phyloP scores from a whole-genome alignment of 2,888 invertebrate genomes.

The Hermaeophaga mercurialis region DNA sequence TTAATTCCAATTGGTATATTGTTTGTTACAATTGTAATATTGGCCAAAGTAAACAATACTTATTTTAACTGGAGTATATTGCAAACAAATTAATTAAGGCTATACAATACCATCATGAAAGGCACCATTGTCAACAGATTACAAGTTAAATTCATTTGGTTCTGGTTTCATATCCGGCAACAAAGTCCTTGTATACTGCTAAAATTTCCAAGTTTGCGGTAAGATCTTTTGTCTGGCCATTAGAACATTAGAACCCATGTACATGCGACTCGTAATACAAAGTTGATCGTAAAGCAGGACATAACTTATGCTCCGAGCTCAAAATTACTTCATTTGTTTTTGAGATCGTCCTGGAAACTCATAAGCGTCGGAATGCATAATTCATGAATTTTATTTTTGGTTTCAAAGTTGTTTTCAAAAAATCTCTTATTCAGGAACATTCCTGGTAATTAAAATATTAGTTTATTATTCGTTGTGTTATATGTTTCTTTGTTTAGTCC shows the following conservation, averaged over 20 bases:
- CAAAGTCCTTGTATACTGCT: slow-evolving; percentile 1
- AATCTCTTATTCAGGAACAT: too few relatives aligned
- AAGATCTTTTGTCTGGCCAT: slow-evolving; percentile 14
- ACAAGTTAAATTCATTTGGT: not conserved
- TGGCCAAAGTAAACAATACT: too few relatives aligned
- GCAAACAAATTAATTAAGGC: slow-evolving; percentile 1
- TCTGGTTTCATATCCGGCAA: not conserved
- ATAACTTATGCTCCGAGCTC: not conserved
- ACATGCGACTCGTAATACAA: slow-evolving; percentile 9
- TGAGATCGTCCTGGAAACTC: not conserved
- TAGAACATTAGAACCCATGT: slow-evolving; percentile 12
- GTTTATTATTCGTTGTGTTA: too few relatives aligned
- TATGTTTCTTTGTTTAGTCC: too few relatives aligned
- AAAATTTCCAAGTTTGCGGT: slow-evolving; percentile 9
- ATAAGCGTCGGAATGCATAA: too few relatives aligned
- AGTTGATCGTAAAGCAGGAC: slow-evolving; percentile 8
- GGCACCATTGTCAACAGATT: not conserved
- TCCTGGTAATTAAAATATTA: too few relatives aligned
- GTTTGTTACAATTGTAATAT: too few relatives aligned
- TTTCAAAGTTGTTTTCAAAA: too few relatives aligned
- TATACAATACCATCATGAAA: not conserved
- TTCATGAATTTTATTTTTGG: too few relatives aligned
- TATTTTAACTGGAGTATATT: too few relatives aligned
- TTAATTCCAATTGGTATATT: too few relatives aligned
- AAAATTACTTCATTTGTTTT: slow-evolving; percentile 12